A percentile compares a stretch with the other conserved stretches of the same genome.
phyloP scores from a whole-genome alignment of 2,113 vertebrate genomes.

The Elaphurus davidianus region DNA sequence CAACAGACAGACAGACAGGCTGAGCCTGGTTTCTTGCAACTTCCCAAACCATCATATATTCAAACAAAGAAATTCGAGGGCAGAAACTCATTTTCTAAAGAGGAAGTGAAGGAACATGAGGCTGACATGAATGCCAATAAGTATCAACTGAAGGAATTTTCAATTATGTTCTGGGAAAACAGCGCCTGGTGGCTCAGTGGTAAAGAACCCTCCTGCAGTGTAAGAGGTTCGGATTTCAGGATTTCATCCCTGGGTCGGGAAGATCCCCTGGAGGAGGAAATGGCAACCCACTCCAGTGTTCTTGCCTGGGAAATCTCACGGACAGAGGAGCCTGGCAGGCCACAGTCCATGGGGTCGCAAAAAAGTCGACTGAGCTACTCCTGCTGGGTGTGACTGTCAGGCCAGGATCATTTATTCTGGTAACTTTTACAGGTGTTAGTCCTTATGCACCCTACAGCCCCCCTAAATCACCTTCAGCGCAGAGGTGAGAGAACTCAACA shows the following conservation, averaged over 20 bases:
- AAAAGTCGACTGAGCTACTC: rapidly evolving
- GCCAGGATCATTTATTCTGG: neutral
- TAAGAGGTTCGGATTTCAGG: neutral
- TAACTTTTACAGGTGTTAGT: neutral
- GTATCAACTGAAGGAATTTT: neutral
- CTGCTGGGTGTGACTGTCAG: rapidly evolving
- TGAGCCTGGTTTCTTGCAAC: neutral
- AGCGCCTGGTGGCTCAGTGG: neutral
- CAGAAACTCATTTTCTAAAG: neutral
- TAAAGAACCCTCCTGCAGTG: neutral
- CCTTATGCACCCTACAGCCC: neutral
- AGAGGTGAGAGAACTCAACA: neutral
- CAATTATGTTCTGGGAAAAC: neutral
- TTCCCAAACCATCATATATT: neutral
- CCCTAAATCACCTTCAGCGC: neutral
- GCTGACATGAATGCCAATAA: neutral
- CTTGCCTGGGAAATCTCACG: neutral
- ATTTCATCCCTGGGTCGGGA: neutral
- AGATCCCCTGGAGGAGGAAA: neutral
- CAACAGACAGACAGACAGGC: neutral
- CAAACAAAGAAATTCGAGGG: neutral
- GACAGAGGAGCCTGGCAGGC: neutral
- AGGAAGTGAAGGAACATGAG: neutral
- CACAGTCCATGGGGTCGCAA: neutral
- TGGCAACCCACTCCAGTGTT: neutral